Evolutionary conservation across 2,888 invertebrate genomes (phyloP), one percentile per base, ranked within the genome.

Genomic region (Gisinianus flammeolus): DNA sequence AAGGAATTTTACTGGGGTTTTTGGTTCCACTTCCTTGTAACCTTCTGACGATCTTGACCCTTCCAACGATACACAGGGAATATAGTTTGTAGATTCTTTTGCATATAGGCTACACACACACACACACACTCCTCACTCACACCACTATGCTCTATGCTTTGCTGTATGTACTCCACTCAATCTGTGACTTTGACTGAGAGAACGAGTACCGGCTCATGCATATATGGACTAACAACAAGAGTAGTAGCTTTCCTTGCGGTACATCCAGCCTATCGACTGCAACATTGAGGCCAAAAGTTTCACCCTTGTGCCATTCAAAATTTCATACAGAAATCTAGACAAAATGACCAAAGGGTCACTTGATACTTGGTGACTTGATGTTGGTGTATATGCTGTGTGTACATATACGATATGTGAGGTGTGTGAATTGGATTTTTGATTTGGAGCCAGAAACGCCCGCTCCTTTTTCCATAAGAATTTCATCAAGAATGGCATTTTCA

Each of bases 211-310:
- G 28, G 10, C 22, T 22, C 33, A 31, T 19, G 16, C 22, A n/a
- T 24, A 35, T 35, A 35, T 24, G 44, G 19, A 33, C 16, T 19
- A 35, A 33, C 62, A 22, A 62, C n/a, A 22, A 52, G 31, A 56
- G 54, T 28, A 71, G 52, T 54, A 28, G 24, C 0, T 44, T 62
- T 74, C 73, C 73, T 74, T 74, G 73, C 73, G 73, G 73, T 74
- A 74, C 64, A 74, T 74, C 62, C 44, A 62, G 73, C 73, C 35
- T 24, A 71, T 71, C 71, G 30, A 71, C 71, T 52, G 22, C 35
- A 70, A 74, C 73, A 74, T 64, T 66, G 62, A 79, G 78, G 78
- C 78, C 76, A 79, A 75, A 75, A 76, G 69, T 76, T 79, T 71
- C 62, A 71, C 76, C 58, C 54, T 74, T 22, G 22, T 67, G 35